Evolutionary conservation across 2,888 invertebrate genomes (phyloP), one percentile per base, ranked within the genome.

Genomic region (Phymatocera aterrima): DNA sequence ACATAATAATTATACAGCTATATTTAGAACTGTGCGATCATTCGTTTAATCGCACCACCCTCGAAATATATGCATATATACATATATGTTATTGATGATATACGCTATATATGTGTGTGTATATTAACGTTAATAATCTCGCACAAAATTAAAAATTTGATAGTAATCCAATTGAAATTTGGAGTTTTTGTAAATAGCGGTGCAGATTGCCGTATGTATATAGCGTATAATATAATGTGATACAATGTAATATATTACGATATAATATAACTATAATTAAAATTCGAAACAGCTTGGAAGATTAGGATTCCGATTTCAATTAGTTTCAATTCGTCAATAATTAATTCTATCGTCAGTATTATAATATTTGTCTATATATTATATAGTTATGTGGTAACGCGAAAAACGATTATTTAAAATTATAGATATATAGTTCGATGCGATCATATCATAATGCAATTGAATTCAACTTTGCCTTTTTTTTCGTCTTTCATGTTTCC

Each of bases 391-490:
- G 28, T 48, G 34, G 48, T 24, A 70, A 31, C 70, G 31, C 51
- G 48, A 48, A 70, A 70, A 46, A 70, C 48, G 31, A 48, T n/a
- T n/a, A 48, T 70, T 70, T n/a, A 46, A 70, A 70, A 70, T 70
- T 70, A 57, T 28, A 57, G n/a, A n/a, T n/a, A 60, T 15, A 60
- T 40, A 70, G 31, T 70, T 70, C 70, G 70, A 48, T 75, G 60
- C 40, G n/a, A n/a, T n/a, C n/a, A n/a, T n/a, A n/a, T n/a, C 60
- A 40, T 6, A 46, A 57, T 75, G 75, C 43, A 61, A 75, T 60
- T 75, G 12, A 61, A 18, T 78, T 34, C 18, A 57, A 43, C 72
- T 46, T 77, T 78, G 77, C 75, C 60, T 77, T 70, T 70, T 74
- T 79, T 78, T 77, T 24, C 54, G 54, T 74, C 70, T 61, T 65